Base-by-base conservation (phyloP, 2,797 vertebrate genomes). In the Schizopygopsis malacanthus region DNA sequence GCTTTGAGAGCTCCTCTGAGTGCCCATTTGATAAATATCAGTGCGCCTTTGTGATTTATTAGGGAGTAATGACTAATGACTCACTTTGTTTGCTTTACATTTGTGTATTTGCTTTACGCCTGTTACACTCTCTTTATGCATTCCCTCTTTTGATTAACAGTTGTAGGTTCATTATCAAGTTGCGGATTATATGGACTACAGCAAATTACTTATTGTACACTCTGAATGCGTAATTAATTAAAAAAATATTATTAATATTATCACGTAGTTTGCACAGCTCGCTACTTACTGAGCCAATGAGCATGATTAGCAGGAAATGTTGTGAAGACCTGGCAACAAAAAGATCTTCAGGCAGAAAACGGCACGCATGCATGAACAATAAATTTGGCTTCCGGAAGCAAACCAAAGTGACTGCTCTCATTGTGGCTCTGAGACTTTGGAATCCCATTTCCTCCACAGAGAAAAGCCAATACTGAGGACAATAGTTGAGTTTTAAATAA, bases 101-200 rank as follows among this genome's bases (percentile, higher is more conserved):
- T 43, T 54, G 43, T 54, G 20, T 20, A 52, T 39, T 67, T 22
- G 33, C 33, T 33, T 33, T 33, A 33, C 33, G 33, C 33, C 33
- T 33, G 33, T 33, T 33, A 33, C 33, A 47, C 22, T 18, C 45
- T 54, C 16, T 81, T 59, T 28, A 82, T 72, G 16, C 81, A 67
- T 85, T 85, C 18, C 18, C 39, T 37, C 11, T 15, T 84, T 85
- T 79, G 76, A 79, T 85, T 70, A 84, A 84, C 82, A 16, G n/a
- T 69, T 52, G 9, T 43, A 69, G 63, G 41, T 70, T 84, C 33
- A 84, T 84, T 56, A 56, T 50, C 11, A 52, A 67, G 28, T 83
- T 33, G 10, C 33, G 52, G 22, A 33, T 18, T 59, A 16, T 85
- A 45, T 45, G 7, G 4, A 45, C n/a, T 33, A 45, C 16, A 67